phyloP scores from a whole-genome alignment of 2,888 invertebrate species.

The Amiota communis region DNA sequence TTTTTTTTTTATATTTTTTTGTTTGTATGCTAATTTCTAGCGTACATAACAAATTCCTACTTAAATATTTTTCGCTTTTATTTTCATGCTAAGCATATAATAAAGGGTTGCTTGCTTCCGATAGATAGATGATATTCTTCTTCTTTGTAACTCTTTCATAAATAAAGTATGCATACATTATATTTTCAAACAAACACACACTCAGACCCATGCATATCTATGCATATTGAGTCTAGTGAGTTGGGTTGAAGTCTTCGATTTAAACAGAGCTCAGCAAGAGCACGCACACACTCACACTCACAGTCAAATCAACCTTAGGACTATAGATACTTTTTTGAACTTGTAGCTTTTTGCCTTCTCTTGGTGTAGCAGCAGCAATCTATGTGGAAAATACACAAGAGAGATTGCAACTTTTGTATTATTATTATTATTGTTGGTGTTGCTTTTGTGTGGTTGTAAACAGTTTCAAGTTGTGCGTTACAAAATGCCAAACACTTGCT shows the following conservation, averaged over 20 bases:
- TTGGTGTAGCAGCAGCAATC: not conserved
- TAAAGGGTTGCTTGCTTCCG: too few relatives aligned
- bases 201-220: not conserved
- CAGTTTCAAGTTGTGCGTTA: constrained; percentile 2
- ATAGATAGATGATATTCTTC: too few relatives aligned
- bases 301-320: not conserved
- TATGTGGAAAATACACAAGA: constrained; percentile 9
- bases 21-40: not conserved
- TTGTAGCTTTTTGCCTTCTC: constrained; percentile 1
- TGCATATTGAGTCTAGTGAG: not conserved
- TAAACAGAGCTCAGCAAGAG: not conserved
- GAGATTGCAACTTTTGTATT: not conserved
- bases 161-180: constrained; percentile 3
- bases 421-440: constrained; percentile 10
- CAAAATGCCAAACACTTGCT: constrained; percentile 13
- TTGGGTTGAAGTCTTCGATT: not conserved
- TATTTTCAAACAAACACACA: not conserved
- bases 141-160: not conserved
- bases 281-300: constrained; percentile 12
- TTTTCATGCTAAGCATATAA: not conserved
- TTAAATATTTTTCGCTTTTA: constrained; percentile 1
- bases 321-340: not conserved
- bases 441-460: constrained; percentile 15
- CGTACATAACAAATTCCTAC: not conserved
- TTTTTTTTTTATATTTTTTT: not conserved